Evolutionary conservation across 2,888 invertebrate species (phyloP).

Genomic region (Trissoscelio sp.): DNA sequence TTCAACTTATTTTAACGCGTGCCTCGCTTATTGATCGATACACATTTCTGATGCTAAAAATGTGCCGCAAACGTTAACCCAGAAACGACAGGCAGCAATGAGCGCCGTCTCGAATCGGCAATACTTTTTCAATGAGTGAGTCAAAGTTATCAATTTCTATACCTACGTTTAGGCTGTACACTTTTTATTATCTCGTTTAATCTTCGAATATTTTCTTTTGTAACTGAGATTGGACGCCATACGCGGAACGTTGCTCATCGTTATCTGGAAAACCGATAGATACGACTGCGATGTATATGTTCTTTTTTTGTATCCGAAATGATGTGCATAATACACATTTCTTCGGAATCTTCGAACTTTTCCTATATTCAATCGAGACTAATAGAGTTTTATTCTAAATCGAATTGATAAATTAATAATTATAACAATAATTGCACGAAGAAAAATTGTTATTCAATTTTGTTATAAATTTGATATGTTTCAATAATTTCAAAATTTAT

Average conservation of each 20-base stretch:
- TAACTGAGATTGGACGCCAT: slow-evolving; percentile 82
- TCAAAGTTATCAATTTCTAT: slow-evolving; percentile 83
- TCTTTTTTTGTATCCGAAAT: slow-evolving; percentile 38
- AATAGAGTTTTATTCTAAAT: slow-evolving; percentile 2
- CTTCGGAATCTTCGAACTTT: slow-evolving; percentile 23
- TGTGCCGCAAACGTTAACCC: slow-evolving; percentile 78
- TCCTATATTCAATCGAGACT: slow-evolving; percentile 6
- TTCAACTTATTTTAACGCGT: slow-evolving; percentile 67
- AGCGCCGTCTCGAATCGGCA: slow-evolving; percentile 69
- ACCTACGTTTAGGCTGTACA: slow-evolving; percentile 80
- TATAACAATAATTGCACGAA: no score
- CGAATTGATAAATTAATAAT: neutral
- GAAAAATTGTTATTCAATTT: no score
- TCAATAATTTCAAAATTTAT: no score
- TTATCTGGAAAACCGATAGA: slow-evolving; percentile 68
- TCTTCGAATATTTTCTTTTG: slow-evolving; percentile 81
- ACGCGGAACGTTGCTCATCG: slow-evolving; percentile 75
- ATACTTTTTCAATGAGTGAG: slow-evolving; percentile 82
- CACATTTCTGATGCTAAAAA: slow-evolving; percentile 69
- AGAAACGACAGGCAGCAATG: slow-evolving; percentile 79
- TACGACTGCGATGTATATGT: slow-evolving; percentile 51
- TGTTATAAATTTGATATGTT: no score
- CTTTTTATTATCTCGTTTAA: slow-evolving; percentile 82
- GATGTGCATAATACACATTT: neutral
- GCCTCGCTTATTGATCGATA: slow-evolving; percentile 68